Base-by-base conservation (phyloP, 2,888 invertebrate species). In the Lapara coniferarum region DNA sequence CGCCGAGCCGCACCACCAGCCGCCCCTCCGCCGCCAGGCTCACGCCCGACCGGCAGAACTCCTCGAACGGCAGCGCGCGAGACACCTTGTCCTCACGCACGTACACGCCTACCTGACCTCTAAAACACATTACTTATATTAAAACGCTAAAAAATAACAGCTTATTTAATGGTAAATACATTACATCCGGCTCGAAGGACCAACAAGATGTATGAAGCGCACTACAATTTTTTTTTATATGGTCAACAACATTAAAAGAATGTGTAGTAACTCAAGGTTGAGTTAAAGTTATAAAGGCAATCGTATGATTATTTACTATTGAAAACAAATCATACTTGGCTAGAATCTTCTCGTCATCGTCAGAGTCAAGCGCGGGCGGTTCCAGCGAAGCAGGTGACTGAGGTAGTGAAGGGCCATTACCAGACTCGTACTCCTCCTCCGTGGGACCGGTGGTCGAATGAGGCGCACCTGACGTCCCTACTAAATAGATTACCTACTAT, bases 351-450 rank as follows among this genome's bases (percentile, higher is more conserved):
- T 97, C 97, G 73, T 98, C 97, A 84, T 97, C 97, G 85, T 97
- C 97, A 10, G 97, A 97, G 88, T 97, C 97, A 59, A 97, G 87
- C n/a, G 94, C 92, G 71, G 96, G 96, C 30, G 97, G 97, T 78
- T 97, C 98, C 71, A 97, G 96, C 73, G 98, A 98, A 81, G 97
- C 97, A 19, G 98, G 98, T 66, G 98, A 98, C 86, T 98, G 98
- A 10, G 99, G 98, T 78, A 99, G 93, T 68, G 99, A 99, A 55
- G 98, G 97, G 57, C 99, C 99, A 89, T 98, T 98, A 74, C 99
- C 99, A 72, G 98, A 98, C 92, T 99, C 99, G 77, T 97, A 97
- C 94, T 99, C 99, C 87, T 98, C 98, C 78, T 98, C 98, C 73
- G 97, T 96, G 72, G 95, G 94, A 67, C 94, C 95, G 0, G 78